Conservation (phyloP, 2,113 vertebrate genomes). For the Micromys minutus region DNA sequence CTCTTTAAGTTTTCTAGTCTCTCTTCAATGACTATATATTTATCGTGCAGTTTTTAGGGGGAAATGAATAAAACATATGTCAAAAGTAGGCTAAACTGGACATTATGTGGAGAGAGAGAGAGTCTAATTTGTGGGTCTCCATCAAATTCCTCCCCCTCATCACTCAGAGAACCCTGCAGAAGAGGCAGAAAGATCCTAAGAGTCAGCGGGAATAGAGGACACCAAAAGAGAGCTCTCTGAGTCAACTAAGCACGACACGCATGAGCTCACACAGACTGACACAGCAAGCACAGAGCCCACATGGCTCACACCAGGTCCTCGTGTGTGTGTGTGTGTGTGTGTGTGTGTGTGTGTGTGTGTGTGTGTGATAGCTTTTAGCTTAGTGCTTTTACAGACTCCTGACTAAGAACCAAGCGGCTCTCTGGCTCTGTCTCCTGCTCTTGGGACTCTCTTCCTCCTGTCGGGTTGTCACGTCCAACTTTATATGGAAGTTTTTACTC, state of each 20-base stretch:
- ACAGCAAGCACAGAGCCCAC: neutral
- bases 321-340: no score
- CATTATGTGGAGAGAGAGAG: neutral
- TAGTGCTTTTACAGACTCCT: neutral
- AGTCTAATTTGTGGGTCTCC: neutral
- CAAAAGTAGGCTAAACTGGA: neutral
- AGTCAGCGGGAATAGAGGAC: neutral
- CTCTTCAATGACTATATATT: neutral
- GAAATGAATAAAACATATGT: neutral
- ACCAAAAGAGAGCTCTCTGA: neutral
- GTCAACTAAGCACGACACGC: neutral
- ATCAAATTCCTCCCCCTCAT: neutral
- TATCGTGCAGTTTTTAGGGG: neutral
- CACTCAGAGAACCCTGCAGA: neutral
- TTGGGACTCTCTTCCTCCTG: neutral
- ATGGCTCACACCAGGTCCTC: neutral
- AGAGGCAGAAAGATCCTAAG: neutral
- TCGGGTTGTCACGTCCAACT: neutral
- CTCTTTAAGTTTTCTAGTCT: constrained; percentile 1
- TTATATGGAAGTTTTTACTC: neutral
- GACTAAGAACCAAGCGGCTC: neutral
- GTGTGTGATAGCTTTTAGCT: neutral
- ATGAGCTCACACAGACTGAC: neutral
- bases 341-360: no score
- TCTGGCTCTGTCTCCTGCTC: neutral